Base-by-base conservation (phyloP, 2,888 invertebrate genomes). In the Nymphalis c-album region DNA sequence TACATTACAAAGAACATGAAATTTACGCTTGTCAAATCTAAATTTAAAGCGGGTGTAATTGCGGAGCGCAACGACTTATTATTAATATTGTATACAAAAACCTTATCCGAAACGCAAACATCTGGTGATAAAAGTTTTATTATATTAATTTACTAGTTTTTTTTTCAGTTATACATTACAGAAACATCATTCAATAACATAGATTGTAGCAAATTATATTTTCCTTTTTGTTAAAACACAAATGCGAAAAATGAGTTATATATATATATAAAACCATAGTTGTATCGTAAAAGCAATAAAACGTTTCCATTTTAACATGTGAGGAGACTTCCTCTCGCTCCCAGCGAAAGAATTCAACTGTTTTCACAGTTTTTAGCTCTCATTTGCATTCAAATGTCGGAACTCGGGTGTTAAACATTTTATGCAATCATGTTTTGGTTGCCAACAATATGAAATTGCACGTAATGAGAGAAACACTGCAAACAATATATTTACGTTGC, bases 321-420 rank as follows among this genome's bases (percentile, higher is more conserved):
- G 60, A 55, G 64, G 50, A 64, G 50, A 51, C 26, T 40, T 51
- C 64, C 51, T 59, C 18, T 35, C 47, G 26, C 47, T 69, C 66
- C 59, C 40, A 53, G 67, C 51, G 51, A 67, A 63, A 63, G 59
- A 67, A 61, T 66, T 62, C 53, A 60, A 71, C 67, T 64, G 67
- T 68, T 70, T 66, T 70, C 70, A 64, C 60, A 63, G 60, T 62
- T 71, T 71, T 72, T 67, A 68, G 60, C 64, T 50, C 63, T 68
- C 72, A 71, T 72, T 71, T 72, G 72, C 71, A 71, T 72, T 71
- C 64, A 71, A 71, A 72, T 69, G 67, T 67, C 63, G 69, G 67
- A 53, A 64, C 64, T 62, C 64, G 69, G 65, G 68, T 70, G 64
- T 72, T 69, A 70, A 72, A 68, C 70, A 72, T 70, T 70, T 68